Percentiles rank a stretch among this genome's conserved stretches.
These are phyloP conservation scores for Cataglyphis livida DNA, from an alignment of 2,888 invertebrate species.

Conservation along the genomic window DNA sequence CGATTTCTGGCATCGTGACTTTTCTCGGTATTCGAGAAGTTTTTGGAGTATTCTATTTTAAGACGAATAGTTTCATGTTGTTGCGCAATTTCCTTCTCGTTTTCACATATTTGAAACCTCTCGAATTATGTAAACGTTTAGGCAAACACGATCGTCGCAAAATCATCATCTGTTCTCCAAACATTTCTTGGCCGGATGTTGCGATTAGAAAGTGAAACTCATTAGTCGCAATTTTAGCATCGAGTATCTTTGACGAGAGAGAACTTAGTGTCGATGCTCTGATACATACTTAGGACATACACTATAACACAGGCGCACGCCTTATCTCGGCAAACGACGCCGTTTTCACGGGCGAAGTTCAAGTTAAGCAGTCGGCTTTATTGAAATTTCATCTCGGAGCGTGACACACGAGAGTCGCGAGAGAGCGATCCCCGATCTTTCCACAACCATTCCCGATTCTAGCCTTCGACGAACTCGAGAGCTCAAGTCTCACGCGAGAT, in stretches of 20 bases:
- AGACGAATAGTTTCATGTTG: conserved; percentile 63
- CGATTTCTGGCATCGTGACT: conserved; percentile 50
- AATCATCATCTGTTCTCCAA: not conserved
- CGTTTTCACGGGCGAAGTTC: conserved; percentile 61
- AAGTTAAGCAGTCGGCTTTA: conserved; percentile 66
- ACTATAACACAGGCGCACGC: not conserved
- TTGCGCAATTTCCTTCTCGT: conserved; percentile 47
- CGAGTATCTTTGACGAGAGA: not conserved
- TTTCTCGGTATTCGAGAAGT: conserved; percentile 42
- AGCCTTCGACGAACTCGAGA: conserved; percentile 45
- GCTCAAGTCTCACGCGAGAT: conserved; percentile 53
- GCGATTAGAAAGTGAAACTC: conserved; percentile 16
- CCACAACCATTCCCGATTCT: conserved; percentile 25
- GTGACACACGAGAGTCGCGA: conserved; percentile 57
- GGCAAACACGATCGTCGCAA: not conserved
- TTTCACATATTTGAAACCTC: conserved; percentile 45
- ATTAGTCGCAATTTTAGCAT: not conserved
- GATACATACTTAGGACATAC: conserved; percentile 45
- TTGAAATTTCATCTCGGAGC: conserved; percentile 71
- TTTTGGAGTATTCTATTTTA: conserved; percentile 59
- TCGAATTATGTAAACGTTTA: conserved; percentile 45
- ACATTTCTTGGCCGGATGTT: not conserved
- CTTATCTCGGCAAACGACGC: conserved; percentile 1
- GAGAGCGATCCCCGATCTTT: conserved; percentile 46
- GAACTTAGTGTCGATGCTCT: conserved; percentile 16